A percentile compares a stretch with the other conserved stretches of the same genome.
phyloP scores from a whole-genome alignment of 2,113 vertebrate genomes.

The Nanorana parkeri region DNA sequence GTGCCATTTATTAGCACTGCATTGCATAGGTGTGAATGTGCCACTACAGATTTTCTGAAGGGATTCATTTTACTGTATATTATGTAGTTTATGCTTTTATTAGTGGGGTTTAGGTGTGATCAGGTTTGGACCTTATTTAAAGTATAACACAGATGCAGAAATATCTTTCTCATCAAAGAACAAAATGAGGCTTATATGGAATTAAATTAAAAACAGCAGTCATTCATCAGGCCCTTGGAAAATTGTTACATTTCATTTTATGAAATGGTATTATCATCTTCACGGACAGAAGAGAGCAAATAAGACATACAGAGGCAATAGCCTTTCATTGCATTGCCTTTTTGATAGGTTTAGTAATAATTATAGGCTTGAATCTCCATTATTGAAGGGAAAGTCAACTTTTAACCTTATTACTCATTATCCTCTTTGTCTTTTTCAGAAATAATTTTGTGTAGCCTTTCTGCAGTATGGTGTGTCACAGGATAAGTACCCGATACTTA shows the following conservation, averaged over 20 bases:
- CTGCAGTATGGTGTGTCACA: too few species aligned
- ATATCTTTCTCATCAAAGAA: not conserved
- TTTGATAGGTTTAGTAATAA: slow-evolving; percentile 27
- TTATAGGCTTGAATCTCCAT: not conserved
- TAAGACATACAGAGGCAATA: not conserved
- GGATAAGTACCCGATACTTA: too few species aligned
- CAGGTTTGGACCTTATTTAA: not conserved
- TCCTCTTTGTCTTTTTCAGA: too few species aligned
- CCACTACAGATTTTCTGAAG: too few species aligned
- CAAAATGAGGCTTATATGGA: not conserved
- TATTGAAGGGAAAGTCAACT: not conserved
- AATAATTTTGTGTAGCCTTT: too few species aligned
- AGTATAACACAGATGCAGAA: not conserved
- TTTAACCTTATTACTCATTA: too few species aligned
- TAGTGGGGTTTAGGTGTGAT: not conserved
- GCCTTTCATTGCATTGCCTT: slow-evolving; percentile 12
- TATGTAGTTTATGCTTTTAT: too few species aligned
- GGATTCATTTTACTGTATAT: too few species aligned
- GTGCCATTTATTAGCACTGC: too few species aligned
- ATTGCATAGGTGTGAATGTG: too few species aligned
- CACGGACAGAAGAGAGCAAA: not conserved
- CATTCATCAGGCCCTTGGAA: slow-evolving; percentile 2
- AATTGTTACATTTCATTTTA: slow-evolving; percentile 16
- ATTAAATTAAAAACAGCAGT: slow-evolving; percentile 32
- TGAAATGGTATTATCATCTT: slow-evolving; percentile 6